Evolutionary conservation across 1,140 invertebrate genomes (phyloP), one percentile per base, ranked within the genome.

Genomic region (Saxidomus purpurata): DNA sequence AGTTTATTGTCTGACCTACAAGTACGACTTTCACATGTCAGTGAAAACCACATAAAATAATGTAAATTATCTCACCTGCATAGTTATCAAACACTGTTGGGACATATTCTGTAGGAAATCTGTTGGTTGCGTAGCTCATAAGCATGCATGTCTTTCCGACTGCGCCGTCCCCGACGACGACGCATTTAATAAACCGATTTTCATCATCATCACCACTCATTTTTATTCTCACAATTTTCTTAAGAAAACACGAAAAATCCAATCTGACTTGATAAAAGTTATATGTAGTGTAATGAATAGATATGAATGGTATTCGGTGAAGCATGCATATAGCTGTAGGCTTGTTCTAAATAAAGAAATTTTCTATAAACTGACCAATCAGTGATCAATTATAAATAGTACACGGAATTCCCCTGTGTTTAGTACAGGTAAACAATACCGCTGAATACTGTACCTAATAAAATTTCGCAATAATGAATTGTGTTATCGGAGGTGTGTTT

Each of bases 81-180:
- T 92, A 93, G 80, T 93, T 93, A 89, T 93, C 92, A 74, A 93
- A 93, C 9, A 95, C 95, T 15, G 94, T 95, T 11, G 94, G 94
- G 22, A 93, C 90, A 87, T 95, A 95, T 77, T 93, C 93, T 36
- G 92, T 92, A 15, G 93, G 93, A 85, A 94, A 95, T 69, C 87
- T 91, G 87, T 95, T 95, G 0, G 93, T 92, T 15, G 94, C 94
- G 86, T 95, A 95, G 67, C 92, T 93, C 90, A 95, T 93, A 31
- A 95, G 89, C 92, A 95, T 91, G 82, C 94, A 94, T 9, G 93
- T 94, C 74, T 94, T 94, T 0, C 93, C 93, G 8, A 94, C 91
- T 0, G 92, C 93, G 0, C 93, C 93, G 74, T 94, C 93, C 9
- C 93, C 94, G n/a, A 94, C 94, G 25, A 94, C 92, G 31, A 94